Base-by-base conservation (phyloP, 2,797 vertebrate genomes). In the Brachyrhaphis roseni region DNA sequence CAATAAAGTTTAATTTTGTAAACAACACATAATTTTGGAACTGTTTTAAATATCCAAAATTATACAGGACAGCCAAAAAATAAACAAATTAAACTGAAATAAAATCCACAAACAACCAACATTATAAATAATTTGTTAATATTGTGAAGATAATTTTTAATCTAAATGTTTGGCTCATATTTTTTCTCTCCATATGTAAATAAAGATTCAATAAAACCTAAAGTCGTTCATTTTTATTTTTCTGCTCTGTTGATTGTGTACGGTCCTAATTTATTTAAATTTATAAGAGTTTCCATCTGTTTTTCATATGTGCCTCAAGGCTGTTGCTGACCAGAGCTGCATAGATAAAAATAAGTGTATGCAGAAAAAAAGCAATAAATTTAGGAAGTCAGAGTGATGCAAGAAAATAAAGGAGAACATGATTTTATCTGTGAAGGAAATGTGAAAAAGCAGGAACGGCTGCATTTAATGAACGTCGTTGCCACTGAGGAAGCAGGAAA, bases 381-480 rank as follows among this genome's bases (percentile, higher is more conserved):
- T n/a, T 39, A 39, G 76, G 15, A 72, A 66, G n/a, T 49, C 51
- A 66, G 7, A 47, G 2, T 20, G 23, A 39, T 20, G 39, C 10
- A 78, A 3, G 51, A 13, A 77, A 4, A 43, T 71, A 55, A 75
- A 39, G 72, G 45, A 59, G 62, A 82, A 74, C 55, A 34, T 23
- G 20, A 64, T 79, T 83, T 72, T 78, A 80, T 85, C 31, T 2
- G 26, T 0, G 18, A 11, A 78, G 16, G 8, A 85, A 80, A 83
- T 57, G 39, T 64, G 26, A 70, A 46, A 10, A 75, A 78, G 74
- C 31, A 78, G 62, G 51, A 11, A 66, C 47, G 36, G 18, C 34
- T 62, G 53, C 82, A 75, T 36, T 62, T 71, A 45, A 43, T 1
- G 46, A 80, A 79, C 77, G 23, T 47, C 5, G 0, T 13, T 26